phyloP scores from a whole-genome alignment of 2,797 vertebrate genomes.

The Adelosebastes latens region DNA sequence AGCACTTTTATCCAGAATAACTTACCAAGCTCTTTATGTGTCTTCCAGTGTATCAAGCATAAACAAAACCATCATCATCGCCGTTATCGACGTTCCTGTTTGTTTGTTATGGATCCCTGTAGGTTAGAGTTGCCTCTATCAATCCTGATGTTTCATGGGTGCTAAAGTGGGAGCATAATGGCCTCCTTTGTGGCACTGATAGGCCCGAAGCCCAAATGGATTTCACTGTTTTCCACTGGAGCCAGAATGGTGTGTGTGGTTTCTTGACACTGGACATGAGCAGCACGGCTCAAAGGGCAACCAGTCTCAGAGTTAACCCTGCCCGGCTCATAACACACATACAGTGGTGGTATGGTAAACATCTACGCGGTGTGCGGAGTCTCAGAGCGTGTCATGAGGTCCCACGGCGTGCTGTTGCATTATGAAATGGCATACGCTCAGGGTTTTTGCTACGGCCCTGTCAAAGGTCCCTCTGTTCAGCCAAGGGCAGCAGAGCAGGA shows the following conservation, averaged over 20 bases:
- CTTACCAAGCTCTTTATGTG: not conserved
- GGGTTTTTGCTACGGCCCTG: constrained; percentile 14
- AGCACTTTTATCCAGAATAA: not conserved
- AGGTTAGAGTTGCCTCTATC: constrained; percentile 3
- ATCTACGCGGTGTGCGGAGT: constrained; percentile 19
- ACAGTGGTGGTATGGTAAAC: constrained; percentile 53
- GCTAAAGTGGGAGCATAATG: constrained; percentile 58
- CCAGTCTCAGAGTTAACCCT: constrained; percentile 25
- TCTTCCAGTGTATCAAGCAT: not conserved
- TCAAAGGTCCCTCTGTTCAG: constrained; percentile 65
- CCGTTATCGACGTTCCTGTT: not conserved
- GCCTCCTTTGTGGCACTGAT: constrained; percentile 62
- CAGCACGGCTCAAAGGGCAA: constrained; percentile 16
- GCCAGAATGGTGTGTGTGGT: constrained; percentile 33
- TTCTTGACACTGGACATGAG: constrained; percentile 58
- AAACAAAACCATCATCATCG: constrained; percentile 1
- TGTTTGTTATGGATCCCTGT: constrained; percentile 25
- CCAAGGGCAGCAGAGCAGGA: constrained; percentile 30
- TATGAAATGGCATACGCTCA: constrained; percentile 36
- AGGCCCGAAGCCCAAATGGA: constrained; percentile 57
- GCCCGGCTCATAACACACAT: constrained; percentile 35
- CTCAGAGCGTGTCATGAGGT: constrained; percentile 35
- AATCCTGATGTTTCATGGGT: constrained; percentile 39
- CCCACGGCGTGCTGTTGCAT: constrained; percentile 33
- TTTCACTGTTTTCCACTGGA: constrained; percentile 56